A percentile compares a stretch with the other conserved stretches of the same genome.
Conservation (phyloP, 2,113 vertebrate genomes). For the Saguinus midas region DNA sequence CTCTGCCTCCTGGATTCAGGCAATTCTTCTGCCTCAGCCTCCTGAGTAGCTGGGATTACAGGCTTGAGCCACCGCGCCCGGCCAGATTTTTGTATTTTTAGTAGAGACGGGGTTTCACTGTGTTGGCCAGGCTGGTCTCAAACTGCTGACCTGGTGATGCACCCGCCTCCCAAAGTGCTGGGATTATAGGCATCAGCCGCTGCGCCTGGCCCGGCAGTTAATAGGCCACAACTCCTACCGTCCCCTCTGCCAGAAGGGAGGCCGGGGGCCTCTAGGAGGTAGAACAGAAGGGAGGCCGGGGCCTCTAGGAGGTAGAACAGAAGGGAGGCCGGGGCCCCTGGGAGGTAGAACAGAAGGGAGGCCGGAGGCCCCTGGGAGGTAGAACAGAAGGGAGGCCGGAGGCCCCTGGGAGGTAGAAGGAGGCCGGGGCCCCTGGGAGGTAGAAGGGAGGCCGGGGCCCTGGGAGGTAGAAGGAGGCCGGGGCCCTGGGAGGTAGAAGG, state of each 20-base stretch:
- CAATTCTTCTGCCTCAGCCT: no score
- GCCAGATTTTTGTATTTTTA: no score
- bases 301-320: neutral
- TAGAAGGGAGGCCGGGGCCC: neutral
- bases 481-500: neutral
- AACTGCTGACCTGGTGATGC: no score
- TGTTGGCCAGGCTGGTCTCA: no score
- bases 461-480: neutral
- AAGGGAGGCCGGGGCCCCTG: neutral
- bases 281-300: neutral
- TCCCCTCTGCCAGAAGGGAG: neutral
- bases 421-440: neutral
- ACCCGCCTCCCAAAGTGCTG: no score
- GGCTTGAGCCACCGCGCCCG: no score
- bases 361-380: neutral
- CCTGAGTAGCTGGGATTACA: no score
- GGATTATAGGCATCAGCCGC: no score
- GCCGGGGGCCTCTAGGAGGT: neutral
- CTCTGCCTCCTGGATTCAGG: no score
- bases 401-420: neutral
- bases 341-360: neutral
- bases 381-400: neutral
- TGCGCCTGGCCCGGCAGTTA: rapidly evolving
- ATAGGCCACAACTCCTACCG: no score
- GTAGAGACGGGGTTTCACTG: no score